A percentile compares a stretch with the other conserved stretches of the same genome.
Conservation (phyloP, 2,113 vertebrate species). For the Grus americana region DNA sequence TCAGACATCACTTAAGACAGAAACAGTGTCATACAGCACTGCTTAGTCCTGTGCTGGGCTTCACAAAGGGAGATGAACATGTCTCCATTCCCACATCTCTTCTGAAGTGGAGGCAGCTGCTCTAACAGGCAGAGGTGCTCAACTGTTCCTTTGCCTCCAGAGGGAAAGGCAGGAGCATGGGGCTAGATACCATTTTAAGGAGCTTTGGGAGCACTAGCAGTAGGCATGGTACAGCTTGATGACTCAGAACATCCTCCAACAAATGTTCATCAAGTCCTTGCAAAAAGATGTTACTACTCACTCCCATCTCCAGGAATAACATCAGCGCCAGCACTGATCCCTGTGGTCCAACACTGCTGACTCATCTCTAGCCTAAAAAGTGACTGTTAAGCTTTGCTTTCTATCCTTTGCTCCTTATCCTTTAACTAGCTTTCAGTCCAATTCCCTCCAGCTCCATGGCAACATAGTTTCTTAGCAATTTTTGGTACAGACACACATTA, state of each 20-base stretch:
- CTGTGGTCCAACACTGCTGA: not conserved
- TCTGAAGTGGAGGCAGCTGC: not conserved
- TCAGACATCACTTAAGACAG: not conserved
- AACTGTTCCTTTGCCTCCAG: not conserved
- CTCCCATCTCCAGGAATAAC: not conserved
- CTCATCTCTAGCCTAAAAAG: not conserved
- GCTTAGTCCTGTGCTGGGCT: not conserved
- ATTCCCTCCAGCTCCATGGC: not conserved
- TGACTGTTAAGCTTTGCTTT: not conserved
- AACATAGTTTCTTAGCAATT: not conserved
- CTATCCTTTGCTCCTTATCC: not conserved
- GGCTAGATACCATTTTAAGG: not conserved
- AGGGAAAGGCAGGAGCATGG: rapidly evolving
- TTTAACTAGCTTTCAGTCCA: not conserved
- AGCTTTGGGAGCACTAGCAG: not conserved
- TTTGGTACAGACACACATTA: not conserved
- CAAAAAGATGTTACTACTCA: not conserved
- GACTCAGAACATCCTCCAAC: not conserved
- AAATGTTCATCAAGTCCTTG: not conserved
- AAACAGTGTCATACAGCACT: not conserved
- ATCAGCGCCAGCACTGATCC: not conserved
- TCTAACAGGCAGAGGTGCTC: not conserved
- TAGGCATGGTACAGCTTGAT: not conserved
- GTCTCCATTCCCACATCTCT: not conserved
- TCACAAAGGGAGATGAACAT: not conserved